phyloP scores from a whole-genome alignment of 2,888 invertebrate genomes.

The Exocentrus adspersus region DNA sequence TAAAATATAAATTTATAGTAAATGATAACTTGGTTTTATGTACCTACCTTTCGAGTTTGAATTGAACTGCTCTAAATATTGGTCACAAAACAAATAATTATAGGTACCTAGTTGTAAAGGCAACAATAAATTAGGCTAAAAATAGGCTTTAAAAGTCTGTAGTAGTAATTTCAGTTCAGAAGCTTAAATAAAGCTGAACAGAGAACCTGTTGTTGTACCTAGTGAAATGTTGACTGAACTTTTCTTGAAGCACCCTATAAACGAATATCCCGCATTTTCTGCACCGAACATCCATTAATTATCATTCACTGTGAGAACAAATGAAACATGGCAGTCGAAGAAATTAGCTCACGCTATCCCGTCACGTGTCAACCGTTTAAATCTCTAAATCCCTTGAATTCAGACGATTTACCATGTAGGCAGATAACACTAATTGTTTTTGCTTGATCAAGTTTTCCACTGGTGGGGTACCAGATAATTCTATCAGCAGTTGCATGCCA shows the following conservation, averaged over 20 bases:
- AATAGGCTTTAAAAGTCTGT: too few relatives aligned
- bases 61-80: too few relatives aligned
- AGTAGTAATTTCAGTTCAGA: too few relatives aligned
- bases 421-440: conserved; percentile 27
- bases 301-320: conserved; percentile 5
- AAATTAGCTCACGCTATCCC: conserved; percentile 4
- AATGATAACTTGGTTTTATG: too few relatives aligned
- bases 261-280: not conserved
- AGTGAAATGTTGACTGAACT: too few relatives aligned
- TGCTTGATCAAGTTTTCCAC: conserved; percentile 24
- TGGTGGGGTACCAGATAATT: conserved; percentile 22
- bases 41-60: too few relatives aligned
- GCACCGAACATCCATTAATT: not conserved
- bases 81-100: too few relatives aligned
- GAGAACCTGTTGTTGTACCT: too few relatives aligned
- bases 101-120: too few relatives aligned
- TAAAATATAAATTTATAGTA: too few relatives aligned
- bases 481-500: conserved; percentile 30
- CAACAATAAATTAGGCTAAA: too few relatives aligned
- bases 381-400: conserved; percentile 24
- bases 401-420: conserved; percentile 25
- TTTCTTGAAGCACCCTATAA: not conserved
- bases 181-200: too few relatives aligned
- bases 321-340: conserved; percentile 20
- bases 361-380: conserved; percentile 18